Conservation (phyloP, 2,888 invertebrate genomes). For the Eucera pruinosa region DNA sequence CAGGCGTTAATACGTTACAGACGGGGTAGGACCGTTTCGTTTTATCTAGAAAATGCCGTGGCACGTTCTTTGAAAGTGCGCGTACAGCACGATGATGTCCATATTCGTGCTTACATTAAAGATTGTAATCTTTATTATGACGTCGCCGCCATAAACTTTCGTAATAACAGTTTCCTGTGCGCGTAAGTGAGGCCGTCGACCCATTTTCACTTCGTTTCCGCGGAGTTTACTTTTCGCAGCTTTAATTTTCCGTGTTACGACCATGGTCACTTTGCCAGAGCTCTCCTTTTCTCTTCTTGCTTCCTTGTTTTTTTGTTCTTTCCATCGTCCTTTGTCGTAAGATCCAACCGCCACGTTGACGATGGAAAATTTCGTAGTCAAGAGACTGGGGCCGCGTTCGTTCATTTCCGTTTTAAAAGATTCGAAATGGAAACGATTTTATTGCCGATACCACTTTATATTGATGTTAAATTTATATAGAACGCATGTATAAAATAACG, state of each 20-base stretch:
- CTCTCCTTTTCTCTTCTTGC: neutral
- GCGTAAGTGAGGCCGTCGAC: slow-evolving; percentile 37
- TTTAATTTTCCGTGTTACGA: slow-evolving; percentile 44
- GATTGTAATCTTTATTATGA: slow-evolving; percentile 56
- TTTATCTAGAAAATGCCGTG: slow-evolving; percentile 32
- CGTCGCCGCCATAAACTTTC: slow-evolving; percentile 48
- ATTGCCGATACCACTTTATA: slow-evolving; percentile 5
- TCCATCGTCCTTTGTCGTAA: neutral
- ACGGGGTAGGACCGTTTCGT: slow-evolving; percentile 12
- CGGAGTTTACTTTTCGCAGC: slow-evolving; percentile 43
- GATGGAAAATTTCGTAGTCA: neutral
- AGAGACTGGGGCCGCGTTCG: neutral
- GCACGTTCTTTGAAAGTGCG: slow-evolving; percentile 42
- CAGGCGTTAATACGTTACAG: slow-evolving; percentile 13
- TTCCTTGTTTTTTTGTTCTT: neutral
- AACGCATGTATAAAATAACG: slow-evolving; percentile 27
- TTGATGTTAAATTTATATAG: slow-evolving; percentile 42
- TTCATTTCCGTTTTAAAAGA: slow-evolving; percentile 20
- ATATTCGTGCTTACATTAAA: slow-evolving; percentile 58
- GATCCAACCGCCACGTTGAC: neutral
- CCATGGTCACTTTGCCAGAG: slow-evolving; percentile 10
- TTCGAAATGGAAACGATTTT: neutral
- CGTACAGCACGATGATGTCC: slow-evolving; percentile 39
- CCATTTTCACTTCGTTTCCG: slow-evolving; percentile 49
- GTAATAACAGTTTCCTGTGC: slow-evolving; percentile 45